Evolutionary conservation across 2,113 vertebrate genomes (phyloP), one percentile per base, ranked within the genome.

Genomic region (Acrocephalus kingi): DNA sequence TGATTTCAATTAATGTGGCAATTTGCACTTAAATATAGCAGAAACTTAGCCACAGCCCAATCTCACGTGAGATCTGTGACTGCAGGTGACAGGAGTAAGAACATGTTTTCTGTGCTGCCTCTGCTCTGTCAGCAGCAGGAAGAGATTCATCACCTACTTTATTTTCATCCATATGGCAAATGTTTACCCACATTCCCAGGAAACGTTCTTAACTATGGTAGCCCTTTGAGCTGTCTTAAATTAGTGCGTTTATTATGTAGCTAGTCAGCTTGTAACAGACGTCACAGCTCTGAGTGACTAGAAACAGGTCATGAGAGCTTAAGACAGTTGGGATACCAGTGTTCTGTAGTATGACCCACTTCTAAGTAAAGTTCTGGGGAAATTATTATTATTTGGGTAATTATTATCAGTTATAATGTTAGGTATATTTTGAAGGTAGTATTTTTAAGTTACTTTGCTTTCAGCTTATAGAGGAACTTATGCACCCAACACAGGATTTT

Each of bases 251-350:
- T 55, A 33, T 59, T 16, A 8, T 10, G 19, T 37, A 64, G 16
- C 22, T 61, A n/a, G 23, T 64, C 30, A 84, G 51, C 30, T 51
- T 68, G 31, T 23, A 43, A 43, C 15, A 37, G 15, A 43, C 1
- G 0, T 31, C 12, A 11, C 13, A 82, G 41, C 9, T 11, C 18
- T 56, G 37, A 72, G n/a, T 0, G 0, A 49, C 11, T 25, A 27
- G 35, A 46, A 46, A 27, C 7, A 24, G 9, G 4, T 5, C 11
- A 64, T 24, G 30, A 37, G 7, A 55, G 5, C 15, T 43, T 9
- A 74, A 28, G 41, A 61, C 7, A 51, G 15, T 4, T 46, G 35
- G 66, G 20, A 81, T 46, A 69, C 61, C 33, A 55, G 16, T 51
- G 31, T 52, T 81, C 5, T 78, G 46, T 17, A 55, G 14, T 31